Evolutionary conservation across 2,888 invertebrate genomes (phyloP), one percentile per base, ranked within the genome.

Genomic region (Tiphia femorata): DNA sequence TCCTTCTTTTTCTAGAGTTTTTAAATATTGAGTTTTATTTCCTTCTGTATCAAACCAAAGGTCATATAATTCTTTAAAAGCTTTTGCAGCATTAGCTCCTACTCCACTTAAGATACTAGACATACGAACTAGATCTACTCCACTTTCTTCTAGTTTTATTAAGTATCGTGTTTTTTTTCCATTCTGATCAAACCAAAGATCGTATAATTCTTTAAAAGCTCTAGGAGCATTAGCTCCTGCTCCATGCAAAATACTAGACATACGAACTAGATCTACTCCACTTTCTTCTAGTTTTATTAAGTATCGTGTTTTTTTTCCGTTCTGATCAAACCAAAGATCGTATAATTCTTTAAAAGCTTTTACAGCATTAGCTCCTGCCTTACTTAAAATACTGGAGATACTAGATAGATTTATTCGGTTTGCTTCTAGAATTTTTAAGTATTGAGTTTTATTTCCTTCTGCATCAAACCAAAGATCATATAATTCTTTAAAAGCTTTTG

Each of bases 191-290:
- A 77, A 72, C 66, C 74, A 77, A 10, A 67, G 56, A 49, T 59
- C 53, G 71, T 71, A 63, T 8, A 76, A 72, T 49, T 71, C 66
- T 69, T 72, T 67, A 69, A 79, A 74, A 63, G 66, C 67, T 62
- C 58, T 42, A 2, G 47, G 1, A 60, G 52, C 58, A 23, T 63
- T 59, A 37, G 30, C 41, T 19, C 41, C 41, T 41, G 20, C 41
- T 21, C 41, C 17, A 41, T 16, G 10, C 17, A 41, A 23, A 23
- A 41, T 41, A 23, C 20, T 23, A 14, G 41, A 41, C 41, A 41
- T 21, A 8, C 23, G n/a, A 21, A 23, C 23, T 1, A 50, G 27
- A 57, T 53, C 2, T 43, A 58, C 30, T 43, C 43, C 49, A 2
- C 38, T 25, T 17, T 50, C 5, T 40, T 52, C 50, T 19, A 58